A percentile compares a stretch with the other conserved stretches of the same genome.
Evolutionary conservation across 2,113 vertebrate genomes (phyloP).

Genomic region (Tychaedon coryphoeus): DNA sequence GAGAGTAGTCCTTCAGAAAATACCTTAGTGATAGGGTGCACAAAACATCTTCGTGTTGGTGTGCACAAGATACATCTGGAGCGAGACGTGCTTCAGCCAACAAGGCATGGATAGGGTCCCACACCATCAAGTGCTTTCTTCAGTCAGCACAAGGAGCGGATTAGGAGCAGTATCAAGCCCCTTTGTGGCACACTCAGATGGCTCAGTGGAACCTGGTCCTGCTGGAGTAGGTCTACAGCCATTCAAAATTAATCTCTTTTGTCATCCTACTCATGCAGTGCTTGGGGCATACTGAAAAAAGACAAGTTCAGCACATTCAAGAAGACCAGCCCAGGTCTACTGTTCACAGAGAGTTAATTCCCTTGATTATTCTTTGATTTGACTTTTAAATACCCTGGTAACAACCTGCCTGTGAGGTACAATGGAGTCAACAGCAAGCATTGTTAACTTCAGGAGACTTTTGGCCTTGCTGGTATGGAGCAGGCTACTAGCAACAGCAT

Average conservation of each 20-base stretch:
- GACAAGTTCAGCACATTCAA: background rate
- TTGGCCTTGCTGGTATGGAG: background rate
- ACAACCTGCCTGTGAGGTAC: background rate
- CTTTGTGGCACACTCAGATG: background rate
- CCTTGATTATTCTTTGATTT: background rate
- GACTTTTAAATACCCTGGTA: background rate
- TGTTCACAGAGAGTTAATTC: background rate
- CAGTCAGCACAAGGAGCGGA: background rate
- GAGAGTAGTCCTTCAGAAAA: background rate
- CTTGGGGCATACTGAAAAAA: background rate
- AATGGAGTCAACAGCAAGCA: background rate
- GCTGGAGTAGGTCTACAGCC: background rate
- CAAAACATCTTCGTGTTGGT: background rate
- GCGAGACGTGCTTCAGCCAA: rapidly evolving
- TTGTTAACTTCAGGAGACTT: background rate
- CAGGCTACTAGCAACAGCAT: background rate
- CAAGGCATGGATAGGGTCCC: background rate
- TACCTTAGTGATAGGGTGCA: too few species aligned
- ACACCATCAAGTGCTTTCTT: background rate
- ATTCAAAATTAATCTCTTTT: background rate
- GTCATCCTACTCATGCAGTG: background rate
- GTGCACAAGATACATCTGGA: background rate
- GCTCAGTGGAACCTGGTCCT: background rate
- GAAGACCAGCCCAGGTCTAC: background rate
- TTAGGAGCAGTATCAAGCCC: background rate